Percentiles rank a stretch among this genome's conserved stretches.
Conservation (phyloP, 2,888 invertebrate species). For the Melipona beecheii region DNA sequence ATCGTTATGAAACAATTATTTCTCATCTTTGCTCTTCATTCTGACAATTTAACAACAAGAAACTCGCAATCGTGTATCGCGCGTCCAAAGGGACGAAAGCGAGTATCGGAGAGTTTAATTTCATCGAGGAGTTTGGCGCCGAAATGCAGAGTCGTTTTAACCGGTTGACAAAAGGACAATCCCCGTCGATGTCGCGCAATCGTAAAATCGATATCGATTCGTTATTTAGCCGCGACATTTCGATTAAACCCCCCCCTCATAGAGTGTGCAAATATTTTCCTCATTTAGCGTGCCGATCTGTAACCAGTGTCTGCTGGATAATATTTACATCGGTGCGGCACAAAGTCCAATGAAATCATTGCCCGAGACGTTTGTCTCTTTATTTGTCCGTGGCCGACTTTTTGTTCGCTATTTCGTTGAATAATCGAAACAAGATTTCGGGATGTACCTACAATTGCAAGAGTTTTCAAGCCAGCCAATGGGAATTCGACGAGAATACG, state of each 20-base stretch:
- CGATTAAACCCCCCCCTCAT: constrained; percentile 38
- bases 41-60: not conserved
- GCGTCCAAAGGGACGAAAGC: no score
- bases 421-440: constrained; percentile 22
- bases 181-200: constrained; percentile 12
- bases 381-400: constrained; percentile 60
- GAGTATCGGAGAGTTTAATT: not conserved
- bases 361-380: constrained; percentile 51
- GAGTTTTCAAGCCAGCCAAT: no score
- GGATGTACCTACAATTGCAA: no score
- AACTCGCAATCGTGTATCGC: not conserved
- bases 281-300: constrained; percentile 32
- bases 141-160: not conserved
- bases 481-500: no score
- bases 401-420: constrained; percentile 40
- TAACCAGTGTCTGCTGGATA: constrained; percentile 50
- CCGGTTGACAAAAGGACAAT: constrained; percentile 11
- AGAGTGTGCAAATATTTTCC: constrained; percentile 55
- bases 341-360: constrained; percentile 64
- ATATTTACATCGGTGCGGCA: constrained; percentile 57
- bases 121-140: not conserved
- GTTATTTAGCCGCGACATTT: constrained; percentile 33
- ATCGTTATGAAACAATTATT: no score
- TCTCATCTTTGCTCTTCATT: no score
- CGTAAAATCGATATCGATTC: constrained; percentile 33